Evolutionary conservation across 1,140 invertebrate genomes (phyloP).

Genomic region (Drosophila takahashii): DNA sequence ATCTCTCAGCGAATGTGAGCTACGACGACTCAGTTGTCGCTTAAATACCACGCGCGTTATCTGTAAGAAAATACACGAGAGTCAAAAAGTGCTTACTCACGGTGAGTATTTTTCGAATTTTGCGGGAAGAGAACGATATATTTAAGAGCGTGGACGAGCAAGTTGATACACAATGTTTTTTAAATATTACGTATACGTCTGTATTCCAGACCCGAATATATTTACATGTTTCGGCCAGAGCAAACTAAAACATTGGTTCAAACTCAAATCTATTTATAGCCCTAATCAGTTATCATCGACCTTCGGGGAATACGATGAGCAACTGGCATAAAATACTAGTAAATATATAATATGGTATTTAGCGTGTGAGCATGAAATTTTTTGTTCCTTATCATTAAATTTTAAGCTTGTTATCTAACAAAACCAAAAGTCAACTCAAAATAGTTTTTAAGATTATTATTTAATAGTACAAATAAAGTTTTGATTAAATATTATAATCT

Average conservation of each 20-base stretch:
- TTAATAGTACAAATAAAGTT: no score
- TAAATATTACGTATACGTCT: slow-evolving; percentile 13
- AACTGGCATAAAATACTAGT: not conserved
- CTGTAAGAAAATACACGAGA: not conserved
- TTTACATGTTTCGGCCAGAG: not conserved
- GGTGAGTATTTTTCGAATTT: slow-evolving; percentile 11
- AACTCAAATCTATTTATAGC: not conserved
- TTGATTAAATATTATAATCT: no score
- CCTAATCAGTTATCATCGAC: not conserved
- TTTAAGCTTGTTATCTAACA: no score
- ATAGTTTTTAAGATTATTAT: no score
- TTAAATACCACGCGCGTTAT: slow-evolving; percentile 6
- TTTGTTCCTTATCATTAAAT: no score
- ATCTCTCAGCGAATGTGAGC: slow-evolving; percentile 1
- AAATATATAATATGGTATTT: no score
- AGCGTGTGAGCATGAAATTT: no score
- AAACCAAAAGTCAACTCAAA: no score
- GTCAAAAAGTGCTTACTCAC: slow-evolving; percentile 16
- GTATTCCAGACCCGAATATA: not conserved
- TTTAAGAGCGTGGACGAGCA: not conserved
- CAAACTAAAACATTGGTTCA: not conserved
- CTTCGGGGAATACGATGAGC: not conserved
- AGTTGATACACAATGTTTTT: not conserved
- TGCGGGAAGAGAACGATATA: slow-evolving; percentile 17
- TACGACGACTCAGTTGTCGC: not conserved